A percentile compares a stretch with the other conserved stretches of the same genome.
Evolutionary conservation across 1,140 invertebrate species (phyloP).

Genomic region (Brachionus paranguensis): DNA sequence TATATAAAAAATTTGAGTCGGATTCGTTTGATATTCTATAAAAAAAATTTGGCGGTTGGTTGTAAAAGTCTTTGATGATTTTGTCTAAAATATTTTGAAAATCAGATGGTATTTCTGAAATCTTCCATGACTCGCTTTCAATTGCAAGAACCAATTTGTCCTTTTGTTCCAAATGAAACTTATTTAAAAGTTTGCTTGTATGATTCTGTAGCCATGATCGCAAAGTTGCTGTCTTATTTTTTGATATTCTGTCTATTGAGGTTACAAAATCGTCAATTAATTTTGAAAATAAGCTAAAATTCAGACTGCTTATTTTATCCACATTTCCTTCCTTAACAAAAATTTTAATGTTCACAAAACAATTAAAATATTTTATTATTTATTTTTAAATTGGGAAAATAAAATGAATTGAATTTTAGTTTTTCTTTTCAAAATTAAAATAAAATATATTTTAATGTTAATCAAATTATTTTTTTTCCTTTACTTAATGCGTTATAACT

Average conservation of each 20-base stretch:
- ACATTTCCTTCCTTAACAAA: slow-evolving; percentile 39
- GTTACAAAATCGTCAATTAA: slow-evolving; percentile 73
- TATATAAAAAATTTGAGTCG: slow-evolving; percentile 58
- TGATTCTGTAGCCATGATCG: slow-evolving; percentile 49
- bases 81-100: slow-evolving; percentile 76
- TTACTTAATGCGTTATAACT: too few species aligned
- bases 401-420: too few species aligned
- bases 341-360: not conserved
- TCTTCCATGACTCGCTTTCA: slow-evolving; percentile 86
- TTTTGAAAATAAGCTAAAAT: slow-evolving; percentile 59
- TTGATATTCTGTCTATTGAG: slow-evolving; percentile 70
- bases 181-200: slow-evolving; percentile 21
- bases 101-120: slow-evolving; percentile 78
- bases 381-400: too few species aligned
- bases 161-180: slow-evolving; percentile 15
- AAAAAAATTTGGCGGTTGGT: not conserved
- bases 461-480: too few species aligned
- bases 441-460: too few species aligned
- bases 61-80: slow-evolving; percentile 59
- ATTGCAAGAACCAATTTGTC: slow-evolving; percentile 58
- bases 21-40: not conserved
- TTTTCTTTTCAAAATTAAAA: too few species aligned
- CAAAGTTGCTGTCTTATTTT: slow-evolving; percentile 70
- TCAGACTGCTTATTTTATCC: slow-evolving; percentile 55
- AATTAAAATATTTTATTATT: not conserved